Conservation (phyloP, 1,140 invertebrate species). For the Calephelis virginiensis region DNA sequence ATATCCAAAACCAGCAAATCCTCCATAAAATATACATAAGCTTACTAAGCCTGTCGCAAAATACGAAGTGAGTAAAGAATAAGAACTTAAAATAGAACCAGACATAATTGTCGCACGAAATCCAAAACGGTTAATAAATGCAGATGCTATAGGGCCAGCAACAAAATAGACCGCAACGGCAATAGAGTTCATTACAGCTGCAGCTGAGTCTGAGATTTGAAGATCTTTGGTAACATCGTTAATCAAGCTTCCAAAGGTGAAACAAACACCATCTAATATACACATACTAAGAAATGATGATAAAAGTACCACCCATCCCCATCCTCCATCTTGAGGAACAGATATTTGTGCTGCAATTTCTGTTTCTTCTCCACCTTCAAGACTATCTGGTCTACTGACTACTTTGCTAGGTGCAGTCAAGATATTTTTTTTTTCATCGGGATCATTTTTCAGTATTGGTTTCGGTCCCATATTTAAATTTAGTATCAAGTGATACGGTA, state of each 20-base stretch:
- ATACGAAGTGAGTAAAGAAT: conserved; percentile 56
- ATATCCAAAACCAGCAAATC: conserved; percentile 87
- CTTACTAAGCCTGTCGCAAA: conserved; percentile 47
- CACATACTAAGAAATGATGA: conserved; percentile 51
- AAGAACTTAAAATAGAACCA: conserved; percentile 75
- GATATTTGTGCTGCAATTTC: conserved; percentile 66
- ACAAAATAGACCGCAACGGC: conserved; percentile 62
- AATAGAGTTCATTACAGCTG: conserved; percentile 60
- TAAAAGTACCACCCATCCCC: conserved; percentile 65
- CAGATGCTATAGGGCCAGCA: conserved; percentile 87
- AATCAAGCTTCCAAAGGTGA: conserved; percentile 61
- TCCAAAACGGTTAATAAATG: conserved; percentile 85
- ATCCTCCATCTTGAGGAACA: conserved; percentile 60
- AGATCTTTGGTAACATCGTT: conserved; percentile 54
- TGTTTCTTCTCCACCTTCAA: conserved; percentile 60
- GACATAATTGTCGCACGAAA: conserved; percentile 85
- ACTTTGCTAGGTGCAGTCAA: conserved; percentile 45
- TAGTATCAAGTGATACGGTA: background rate
- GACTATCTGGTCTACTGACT: conserved; percentile 47
- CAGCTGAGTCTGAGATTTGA: conserved; percentile 43
- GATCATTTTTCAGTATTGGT: conserved; percentile 42
- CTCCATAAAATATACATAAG: conserved; percentile 58
- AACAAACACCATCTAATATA: conserved; percentile 59
- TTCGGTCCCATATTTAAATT: conserved; percentile 36
- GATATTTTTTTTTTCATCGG: conserved; percentile 41